Evolutionary conservation across 2,888 invertebrate genomes (phyloP), one percentile per base, ranked within the genome.

Genomic region (Catocala nupta): DNA sequence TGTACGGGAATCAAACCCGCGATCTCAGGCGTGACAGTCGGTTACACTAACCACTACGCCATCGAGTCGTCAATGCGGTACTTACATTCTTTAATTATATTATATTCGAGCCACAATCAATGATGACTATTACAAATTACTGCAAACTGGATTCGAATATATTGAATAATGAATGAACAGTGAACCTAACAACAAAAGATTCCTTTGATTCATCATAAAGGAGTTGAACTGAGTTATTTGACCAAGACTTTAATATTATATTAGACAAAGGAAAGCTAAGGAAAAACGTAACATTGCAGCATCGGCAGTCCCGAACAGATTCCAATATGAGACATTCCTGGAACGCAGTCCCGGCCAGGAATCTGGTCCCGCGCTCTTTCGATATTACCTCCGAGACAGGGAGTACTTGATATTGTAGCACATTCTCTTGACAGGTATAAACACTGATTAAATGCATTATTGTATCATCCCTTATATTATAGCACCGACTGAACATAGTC

Each of bases 291-390:
- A 77, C 81, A 74, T 75, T 75, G 77, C 77, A 74, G 62, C 80
- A 64, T 76, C 73, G 67, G 65, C 69, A 80, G 80, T 80, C 76
- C 73, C 77, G 62, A 69, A 63, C 70, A 75, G 78, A 87, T 86
- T 84, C 85, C 86, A 86, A 86, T 86, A 86, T 77, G 77, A 79
- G 73, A 78, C 80, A 88, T 89, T 86, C 84, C 83, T 33, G 75
- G 78, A 80, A 78, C 75, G 79, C 74, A 71, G 74, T 68, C 70
- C 65, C 65, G 71, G 78, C 69, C 68, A 62, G 82, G 81, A 84
- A 83, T 84, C 73, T 73, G 74, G 69, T 50, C 68, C 63, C 60
- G 65, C 55, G 61, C 60, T 75, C 68, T 74, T 68, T 72, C 74
- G 67, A 80, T 82, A 82, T 80, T 75, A 78, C 73, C 71, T 69